These are phyloP conservation scores for Chaenogobius annularis DNA, from an alignment of 2,113 vertebrate species.

Conservation along the genomic window DNA sequence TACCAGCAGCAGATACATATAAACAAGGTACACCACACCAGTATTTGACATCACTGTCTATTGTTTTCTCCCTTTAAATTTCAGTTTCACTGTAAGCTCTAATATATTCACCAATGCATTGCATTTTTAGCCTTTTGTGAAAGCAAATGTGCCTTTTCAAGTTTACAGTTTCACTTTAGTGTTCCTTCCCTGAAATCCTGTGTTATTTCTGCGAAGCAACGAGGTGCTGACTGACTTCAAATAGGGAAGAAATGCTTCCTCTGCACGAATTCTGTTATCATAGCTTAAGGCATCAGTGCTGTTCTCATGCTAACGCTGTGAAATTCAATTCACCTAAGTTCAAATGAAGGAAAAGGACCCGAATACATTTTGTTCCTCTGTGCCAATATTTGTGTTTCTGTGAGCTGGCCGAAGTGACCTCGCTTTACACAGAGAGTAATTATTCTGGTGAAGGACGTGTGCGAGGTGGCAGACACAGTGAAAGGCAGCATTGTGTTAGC, in stretches of 20 bases:
- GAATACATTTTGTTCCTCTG: constrained; percentile 79
- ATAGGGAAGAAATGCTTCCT: constrained; percentile 64
- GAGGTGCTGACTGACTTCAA: constrained; percentile 62
- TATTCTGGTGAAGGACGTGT: constrained; percentile 73
- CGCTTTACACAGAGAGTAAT: constrained; percentile 73
- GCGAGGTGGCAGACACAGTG: constrained; percentile 68
- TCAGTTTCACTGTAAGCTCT: constrained; percentile 43
- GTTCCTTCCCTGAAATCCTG: constrained; percentile 53
- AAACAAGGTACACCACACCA: constrained; percentile 86
- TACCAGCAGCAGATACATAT: constrained; percentile 97
- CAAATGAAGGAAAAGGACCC: constrained; percentile 62
- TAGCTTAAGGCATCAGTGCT: constrained; percentile 69
- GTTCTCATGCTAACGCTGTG: constrained; percentile 70
- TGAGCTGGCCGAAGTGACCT: constrained; percentile 73
- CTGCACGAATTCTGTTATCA: constrained; percentile 75
- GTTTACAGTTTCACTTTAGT: constrained; percentile 46
- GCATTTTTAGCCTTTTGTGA: constrained; percentile 62
- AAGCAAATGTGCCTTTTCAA: constrained; percentile 44
- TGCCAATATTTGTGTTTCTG: constrained; percentile 79
- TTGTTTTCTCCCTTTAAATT: neutral
- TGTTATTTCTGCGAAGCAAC: constrained; percentile 64
- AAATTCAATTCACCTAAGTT: constrained; percentile 75
- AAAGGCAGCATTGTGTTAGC: constrained; percentile 79
- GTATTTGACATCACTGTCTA: constrained; percentile 7
- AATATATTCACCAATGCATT: constrained; percentile 56